Evolutionary conservation across 2,113 vertebrate species (phyloP).

Genomic region (Amphiprion percula): DNA sequence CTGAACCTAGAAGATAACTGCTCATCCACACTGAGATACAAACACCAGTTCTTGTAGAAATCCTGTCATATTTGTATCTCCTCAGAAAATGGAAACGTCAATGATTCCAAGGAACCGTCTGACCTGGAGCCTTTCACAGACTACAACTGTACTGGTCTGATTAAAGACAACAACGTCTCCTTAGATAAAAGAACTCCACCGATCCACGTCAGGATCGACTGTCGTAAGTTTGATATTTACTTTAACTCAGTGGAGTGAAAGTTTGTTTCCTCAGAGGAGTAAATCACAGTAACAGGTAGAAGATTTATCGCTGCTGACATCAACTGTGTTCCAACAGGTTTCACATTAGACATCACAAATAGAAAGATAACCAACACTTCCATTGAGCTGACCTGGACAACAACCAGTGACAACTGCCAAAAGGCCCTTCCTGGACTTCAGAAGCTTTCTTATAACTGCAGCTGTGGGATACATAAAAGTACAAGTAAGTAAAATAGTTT

Average conservation of each 20-base stretch:
- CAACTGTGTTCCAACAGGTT: slow-evolving; percentile 49
- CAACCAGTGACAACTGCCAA: not conserved
- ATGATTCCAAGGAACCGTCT: rapidly evolving
- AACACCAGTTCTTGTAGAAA: too few relatives aligned
- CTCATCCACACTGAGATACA: not conserved
- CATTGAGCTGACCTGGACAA: rapidly evolving
- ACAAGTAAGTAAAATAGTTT: slow-evolving; percentile 8
- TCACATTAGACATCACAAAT: rapidly evolving
- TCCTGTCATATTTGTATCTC: slow-evolving; percentile 12
- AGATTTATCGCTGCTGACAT: slow-evolving; percentile 1
- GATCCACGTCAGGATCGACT: not conserved
- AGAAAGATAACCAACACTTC: rapidly evolving
- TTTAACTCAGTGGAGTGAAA: not conserved
- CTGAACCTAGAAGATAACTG: not conserved
- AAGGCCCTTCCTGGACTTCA: rapidly evolving
- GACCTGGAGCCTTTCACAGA: slow-evolving; percentile 53
- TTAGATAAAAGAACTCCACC: not conserved
- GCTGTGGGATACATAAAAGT: not conserved
- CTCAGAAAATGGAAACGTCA: rapidly evolving
- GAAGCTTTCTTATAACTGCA: not conserved
- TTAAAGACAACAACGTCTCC: not conserved
- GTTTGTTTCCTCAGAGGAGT: not conserved
- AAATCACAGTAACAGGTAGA: not conserved
- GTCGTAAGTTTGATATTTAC: slow-evolving; percentile 54
- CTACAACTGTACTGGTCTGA: slow-evolving; percentile 41